Conservation (phyloP, 2,113 vertebrate genomes). For the Scortum barcoo region DNA sequence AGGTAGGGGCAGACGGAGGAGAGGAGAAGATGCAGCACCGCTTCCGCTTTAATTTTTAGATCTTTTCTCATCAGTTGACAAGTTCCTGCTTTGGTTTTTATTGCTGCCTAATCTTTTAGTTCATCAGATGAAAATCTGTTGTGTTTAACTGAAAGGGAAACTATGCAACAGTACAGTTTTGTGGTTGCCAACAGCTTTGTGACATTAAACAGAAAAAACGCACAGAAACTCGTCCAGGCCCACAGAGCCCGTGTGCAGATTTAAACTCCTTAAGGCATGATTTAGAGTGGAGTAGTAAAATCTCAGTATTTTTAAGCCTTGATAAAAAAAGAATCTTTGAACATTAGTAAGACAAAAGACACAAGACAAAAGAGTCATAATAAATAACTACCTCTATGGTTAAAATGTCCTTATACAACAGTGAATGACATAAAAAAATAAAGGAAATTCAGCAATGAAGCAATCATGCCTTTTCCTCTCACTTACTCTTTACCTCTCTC, state of each 20-base stretch:
- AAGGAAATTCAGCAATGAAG: background rate
- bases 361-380: background rate
- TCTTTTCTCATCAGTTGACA: background rate
- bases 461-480: background rate
- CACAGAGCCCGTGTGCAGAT: background rate
- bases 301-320: background rate
- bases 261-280: background rate
- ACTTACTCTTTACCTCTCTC: background rate
- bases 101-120: background rate
- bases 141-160: background rate
- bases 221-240: background rate
- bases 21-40: background rate
- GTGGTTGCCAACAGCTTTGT: background rate
- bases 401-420: background rate
- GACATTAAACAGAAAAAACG: slow-evolving; percentile 14
- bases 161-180: background rate
- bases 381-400: background rate
- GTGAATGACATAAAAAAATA: background rate
- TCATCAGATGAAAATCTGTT: background rate
- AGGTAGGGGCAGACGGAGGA: slow-evolving; percentile 12
- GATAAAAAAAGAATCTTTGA: background rate
- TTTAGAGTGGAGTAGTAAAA: background rate
- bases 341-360: background rate
- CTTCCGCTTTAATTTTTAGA: slow-evolving; percentile 1
- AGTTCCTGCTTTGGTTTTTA: background rate